These are phyloP conservation scores for Corvus cornix DNA, from an alignment of 2,113 vertebrate species.

Conservation along the genomic window DNA sequence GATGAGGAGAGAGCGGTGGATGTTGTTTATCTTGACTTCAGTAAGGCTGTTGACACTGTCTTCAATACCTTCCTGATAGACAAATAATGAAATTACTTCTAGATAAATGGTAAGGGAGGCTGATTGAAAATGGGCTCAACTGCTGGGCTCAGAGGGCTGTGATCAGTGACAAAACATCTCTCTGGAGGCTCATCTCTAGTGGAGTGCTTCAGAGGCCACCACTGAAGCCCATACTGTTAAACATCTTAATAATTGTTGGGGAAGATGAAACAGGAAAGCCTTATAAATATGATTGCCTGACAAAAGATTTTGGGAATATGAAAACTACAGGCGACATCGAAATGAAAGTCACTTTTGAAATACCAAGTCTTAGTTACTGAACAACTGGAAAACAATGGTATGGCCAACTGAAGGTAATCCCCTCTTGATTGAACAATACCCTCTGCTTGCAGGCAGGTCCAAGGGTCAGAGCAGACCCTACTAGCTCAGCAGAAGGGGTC, in stretches of 20 bases:
- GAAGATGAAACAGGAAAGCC: too few relatives aligned
- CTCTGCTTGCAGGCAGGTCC: too few relatives aligned
- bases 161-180: not conserved
- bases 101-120: not conserved
- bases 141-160: not conserved
- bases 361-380: too few relatives aligned
- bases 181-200: not conserved
- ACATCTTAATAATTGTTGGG: not conserved
- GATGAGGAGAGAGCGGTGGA: not conserved
- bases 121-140: not conserved
- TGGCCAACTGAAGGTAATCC: too few relatives aligned
- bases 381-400: too few relatives aligned
- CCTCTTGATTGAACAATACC: too few relatives aligned
- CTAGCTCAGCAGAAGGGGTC: too few relatives aligned
- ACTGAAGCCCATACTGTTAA: not conserved
- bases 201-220: not conserved
- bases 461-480: too few relatives aligned
- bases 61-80: not conserved
- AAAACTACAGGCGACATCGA: too few relatives aligned
- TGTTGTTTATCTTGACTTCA: not conserved
- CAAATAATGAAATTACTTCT: not conserved
- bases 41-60: not conserved
- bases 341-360: too few relatives aligned
- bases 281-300: too few relatives aligned
- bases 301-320: too few relatives aligned